phyloP scores from a whole-genome alignment of 2,888 invertebrate genomes.

The Pollenia griseotomentosa region DNA sequence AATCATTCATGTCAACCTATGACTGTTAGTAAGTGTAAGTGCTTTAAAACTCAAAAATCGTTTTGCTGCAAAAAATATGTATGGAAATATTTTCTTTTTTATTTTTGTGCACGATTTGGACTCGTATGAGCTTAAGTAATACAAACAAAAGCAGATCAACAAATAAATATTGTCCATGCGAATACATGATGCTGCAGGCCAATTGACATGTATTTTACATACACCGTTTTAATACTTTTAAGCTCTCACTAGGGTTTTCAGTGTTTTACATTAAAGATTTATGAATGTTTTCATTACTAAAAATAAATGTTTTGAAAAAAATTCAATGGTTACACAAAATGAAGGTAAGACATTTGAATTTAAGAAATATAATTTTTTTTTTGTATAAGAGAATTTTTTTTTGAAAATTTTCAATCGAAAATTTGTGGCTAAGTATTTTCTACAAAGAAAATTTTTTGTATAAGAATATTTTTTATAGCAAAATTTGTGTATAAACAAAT shows the following conservation, averaged over 20 bases:
- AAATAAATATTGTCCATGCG: slow-evolving; percentile 42
- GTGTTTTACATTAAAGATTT: background rate
- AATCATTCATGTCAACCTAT: slow-evolving; percentile 10
- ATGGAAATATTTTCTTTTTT: slow-evolving; percentile 18
- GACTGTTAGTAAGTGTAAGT: background rate
- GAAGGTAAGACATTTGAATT: too few relatives aligned
- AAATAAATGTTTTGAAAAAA: too few relatives aligned
- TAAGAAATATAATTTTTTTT: too few relatives aligned
- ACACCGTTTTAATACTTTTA: background rate
- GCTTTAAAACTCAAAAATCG: slow-evolving; percentile 60
- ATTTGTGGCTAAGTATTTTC: too few relatives aligned
- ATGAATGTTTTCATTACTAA: background rate
- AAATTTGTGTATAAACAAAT: too few relatives aligned
- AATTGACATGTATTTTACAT: slow-evolving; percentile 33
- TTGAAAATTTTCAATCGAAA: too few relatives aligned
- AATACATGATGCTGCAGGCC: slow-evolving; percentile 30
- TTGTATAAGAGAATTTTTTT: too few relatives aligned
- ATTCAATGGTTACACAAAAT: too few relatives aligned
- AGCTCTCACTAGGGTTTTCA: background rate
- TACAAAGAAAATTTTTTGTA: too few relatives aligned
- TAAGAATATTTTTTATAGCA: too few relatives aligned
- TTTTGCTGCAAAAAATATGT: slow-evolving; percentile 46
- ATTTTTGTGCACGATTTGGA: slow-evolving; percentile 28
- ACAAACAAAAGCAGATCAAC: slow-evolving; percentile 56
- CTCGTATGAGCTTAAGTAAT: slow-evolving; percentile 21